A percentile compares a stretch with the other conserved stretches of the same genome.
Conservation (phyloP, 2,888 invertebrate genomes). For the Bombyx huttoni region DNA sequence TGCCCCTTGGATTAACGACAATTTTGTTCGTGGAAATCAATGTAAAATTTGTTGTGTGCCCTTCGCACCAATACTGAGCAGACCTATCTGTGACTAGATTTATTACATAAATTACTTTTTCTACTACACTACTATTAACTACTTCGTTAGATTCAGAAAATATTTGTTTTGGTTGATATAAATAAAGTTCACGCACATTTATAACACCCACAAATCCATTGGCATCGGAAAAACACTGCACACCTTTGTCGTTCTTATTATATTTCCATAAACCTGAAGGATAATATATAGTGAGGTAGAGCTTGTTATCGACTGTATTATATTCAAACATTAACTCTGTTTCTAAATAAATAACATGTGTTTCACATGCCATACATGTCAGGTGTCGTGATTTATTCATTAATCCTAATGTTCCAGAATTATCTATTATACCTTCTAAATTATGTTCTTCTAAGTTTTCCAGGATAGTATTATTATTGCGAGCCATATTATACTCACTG, state of each 20-base stretch:
- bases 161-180: slow-evolving; percentile 2
- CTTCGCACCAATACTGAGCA: slow-evolving; percentile 78
- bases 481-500: slow-evolving; percentile 2
- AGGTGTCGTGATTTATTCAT: slow-evolving; percentile 21
- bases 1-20: slow-evolving; percentile 55
- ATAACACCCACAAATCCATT: slow-evolving; percentile 61
- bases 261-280: slow-evolving; percentile 69
- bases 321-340: slow-evolving; percentile 48
- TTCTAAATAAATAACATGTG: slow-evolving; percentile 29
- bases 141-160: not conserved
- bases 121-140: slow-evolving; percentile 11
- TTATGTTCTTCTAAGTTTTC: slow-evolving; percentile 1
- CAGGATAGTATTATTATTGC: slow-evolving; percentile 1
- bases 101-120: slow-evolving; percentile 63
- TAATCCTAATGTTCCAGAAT: slow-evolving; percentile 30
- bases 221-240: slow-evolving; percentile 75
- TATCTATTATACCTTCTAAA: slow-evolving; percentile 38
- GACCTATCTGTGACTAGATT: slow-evolving; percentile 63
- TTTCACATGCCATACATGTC: slow-evolving; percentile 54
- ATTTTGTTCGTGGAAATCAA: slow-evolving; percentile 60
- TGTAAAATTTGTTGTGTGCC: slow-evolving; percentile 65
- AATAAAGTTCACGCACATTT: slow-evolving; percentile 41
- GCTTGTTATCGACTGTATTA: slow-evolving; percentile 25
- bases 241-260: slow-evolving; percentile 48
- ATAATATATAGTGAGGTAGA: slow-evolving; percentile 68